Percentiles rank a stretch among this genome's conserved stretches.
Evolutionary conservation across 2,888 invertebrate species (phyloP).

Genomic region (Notodonta ziczac): DNA sequence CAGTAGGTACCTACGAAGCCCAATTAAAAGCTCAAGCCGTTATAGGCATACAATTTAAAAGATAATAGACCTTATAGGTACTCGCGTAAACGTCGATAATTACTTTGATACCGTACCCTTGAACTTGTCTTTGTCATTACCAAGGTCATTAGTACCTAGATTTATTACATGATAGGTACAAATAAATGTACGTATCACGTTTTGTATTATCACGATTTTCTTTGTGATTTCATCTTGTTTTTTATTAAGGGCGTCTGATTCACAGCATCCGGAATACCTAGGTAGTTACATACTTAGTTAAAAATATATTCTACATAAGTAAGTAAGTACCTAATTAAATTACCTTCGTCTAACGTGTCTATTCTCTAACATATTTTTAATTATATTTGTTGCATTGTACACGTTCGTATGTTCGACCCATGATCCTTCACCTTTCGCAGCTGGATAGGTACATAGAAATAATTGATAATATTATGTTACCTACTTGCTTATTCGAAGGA

Average conservation of each 20-base stretch:
- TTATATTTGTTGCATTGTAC: neutral
- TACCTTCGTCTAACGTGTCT: too few species aligned
- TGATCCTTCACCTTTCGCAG: neutral
- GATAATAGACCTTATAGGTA: neutral
- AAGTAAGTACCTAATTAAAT: too few species aligned
- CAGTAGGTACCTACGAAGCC: too few species aligned
- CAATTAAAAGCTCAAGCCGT: too few species aligned
- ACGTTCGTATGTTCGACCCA: neutral
- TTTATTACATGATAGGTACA: neutral
- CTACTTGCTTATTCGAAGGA: too few species aligned
- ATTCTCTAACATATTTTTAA: too few species aligned
- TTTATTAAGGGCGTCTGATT: neutral
- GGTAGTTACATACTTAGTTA: neutral
- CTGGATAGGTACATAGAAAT: neutral
- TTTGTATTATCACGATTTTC: neutral
- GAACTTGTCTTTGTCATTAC: slow-evolving; percentile 13
- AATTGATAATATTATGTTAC: neutral
- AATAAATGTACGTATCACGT: neutral
- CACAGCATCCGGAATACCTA: neutral
- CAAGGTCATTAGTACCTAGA: slow-evolving; percentile 4
- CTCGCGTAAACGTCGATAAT: neutral
- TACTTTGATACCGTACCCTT: slow-evolving; percentile 1
- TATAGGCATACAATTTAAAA: slow-evolving; percentile 26
- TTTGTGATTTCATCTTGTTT: neutral
- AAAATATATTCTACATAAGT: too few species aligned